A percentile compares a stretch with the other conserved stretches of the same genome.
phyloP scores from a whole-genome alignment of 2,113 vertebrate genomes.

The Rhodinocichla rosea region DNA sequence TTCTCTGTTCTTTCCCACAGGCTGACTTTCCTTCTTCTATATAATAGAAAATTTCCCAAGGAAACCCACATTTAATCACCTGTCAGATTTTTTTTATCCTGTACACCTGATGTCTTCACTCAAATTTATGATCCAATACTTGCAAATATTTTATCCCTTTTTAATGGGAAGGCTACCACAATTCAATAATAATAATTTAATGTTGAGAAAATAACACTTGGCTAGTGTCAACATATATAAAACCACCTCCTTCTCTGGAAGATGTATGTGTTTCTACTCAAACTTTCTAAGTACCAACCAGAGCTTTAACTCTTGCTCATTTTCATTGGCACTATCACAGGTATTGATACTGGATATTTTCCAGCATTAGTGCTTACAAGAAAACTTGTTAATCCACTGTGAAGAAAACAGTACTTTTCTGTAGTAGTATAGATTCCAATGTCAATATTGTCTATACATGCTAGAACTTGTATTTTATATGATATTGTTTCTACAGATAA shows the following conservation, averaged over 20 bases:
- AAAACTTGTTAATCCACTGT: not conserved
- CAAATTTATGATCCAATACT: not conserved
- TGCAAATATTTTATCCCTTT: not conserved
- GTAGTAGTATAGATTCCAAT: not conserved
- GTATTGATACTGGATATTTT: not conserved
- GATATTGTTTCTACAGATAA: not conserved
- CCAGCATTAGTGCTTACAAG: not conserved
- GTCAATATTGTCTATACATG: not conserved
- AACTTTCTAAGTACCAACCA: not conserved
- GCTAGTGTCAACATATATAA: not conserved
- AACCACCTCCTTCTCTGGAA: not conserved
- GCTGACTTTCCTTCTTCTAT: not conserved
- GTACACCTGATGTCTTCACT: not conserved
- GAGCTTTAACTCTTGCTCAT: not conserved
- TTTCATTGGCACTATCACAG: not conserved
- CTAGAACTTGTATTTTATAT: not conserved
- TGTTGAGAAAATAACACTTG: not conserved
- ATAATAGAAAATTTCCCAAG: not conserved
- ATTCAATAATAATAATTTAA: not conserved
- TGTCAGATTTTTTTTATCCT: not conserved
- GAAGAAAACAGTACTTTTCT: not conserved
- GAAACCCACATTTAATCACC: not conserved
- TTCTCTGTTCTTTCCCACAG: not conserved
- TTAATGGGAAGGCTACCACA: not conserved
- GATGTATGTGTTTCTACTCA: not conserved